Conservation (phyloP, 1,140 invertebrate genomes). For the Drosophila bocki region DNA sequence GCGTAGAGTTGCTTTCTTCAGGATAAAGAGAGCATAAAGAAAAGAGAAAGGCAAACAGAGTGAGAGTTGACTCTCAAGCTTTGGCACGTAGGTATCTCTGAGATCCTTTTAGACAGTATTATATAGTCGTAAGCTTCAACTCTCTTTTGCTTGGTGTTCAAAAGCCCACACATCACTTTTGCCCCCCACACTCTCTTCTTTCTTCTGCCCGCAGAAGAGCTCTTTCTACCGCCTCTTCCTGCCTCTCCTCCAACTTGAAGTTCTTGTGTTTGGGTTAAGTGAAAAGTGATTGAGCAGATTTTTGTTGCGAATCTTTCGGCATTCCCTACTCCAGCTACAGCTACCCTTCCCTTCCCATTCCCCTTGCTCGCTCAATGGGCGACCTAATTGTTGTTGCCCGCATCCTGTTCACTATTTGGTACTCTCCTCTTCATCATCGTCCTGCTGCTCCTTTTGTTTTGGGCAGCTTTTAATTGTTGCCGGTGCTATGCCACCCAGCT, state of each 20-base stretch:
- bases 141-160: conserved; percentile 53
- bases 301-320: conserved; percentile 79
- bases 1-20: background rate
- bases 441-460: conserved; percentile 40
- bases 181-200: conserved; percentile 30
- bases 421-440: conserved; percentile 11
- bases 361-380: background rate
- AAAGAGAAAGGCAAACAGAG: background rate
- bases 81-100: background rate
- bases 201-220: conserved; percentile 14
- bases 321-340: conserved; percentile 4
- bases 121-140: background rate
- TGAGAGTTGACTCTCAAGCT: background rate
- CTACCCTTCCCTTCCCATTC: background rate
- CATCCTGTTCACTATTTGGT: conserved; percentile 51
- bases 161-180: conserved; percentile 81
- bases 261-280: conserved; percentile 83
- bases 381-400: conserved; percentile 45
- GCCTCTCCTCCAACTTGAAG: conserved; percentile 62
- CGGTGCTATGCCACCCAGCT: conserved; percentile 45
- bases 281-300: conserved; percentile 83
- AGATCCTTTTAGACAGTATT: background rate
- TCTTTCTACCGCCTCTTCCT: conserved; percentile 5
- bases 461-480: conserved; percentile 67
- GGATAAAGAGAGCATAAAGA: background rate